Evolutionary conservation across 2,888 invertebrate genomes (phyloP).

Genomic region (Monopis laevigella): DNA sequence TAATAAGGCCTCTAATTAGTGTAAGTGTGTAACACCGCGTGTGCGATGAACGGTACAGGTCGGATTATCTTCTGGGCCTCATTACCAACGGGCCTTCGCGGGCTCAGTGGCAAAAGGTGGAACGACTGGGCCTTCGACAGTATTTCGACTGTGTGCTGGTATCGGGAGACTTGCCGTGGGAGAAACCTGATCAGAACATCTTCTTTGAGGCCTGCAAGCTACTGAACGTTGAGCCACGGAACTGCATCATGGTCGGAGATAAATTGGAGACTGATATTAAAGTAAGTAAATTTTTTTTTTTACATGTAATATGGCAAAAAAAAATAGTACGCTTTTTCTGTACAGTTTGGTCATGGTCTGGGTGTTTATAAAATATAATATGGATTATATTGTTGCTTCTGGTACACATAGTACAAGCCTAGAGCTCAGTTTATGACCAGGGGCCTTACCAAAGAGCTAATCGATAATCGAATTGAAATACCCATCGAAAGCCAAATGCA

Average conservation of each 20-base stretch:
- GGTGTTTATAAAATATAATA: too few relatives aligned
- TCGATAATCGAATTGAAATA: too few relatives aligned
- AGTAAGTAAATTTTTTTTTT: too few relatives aligned
- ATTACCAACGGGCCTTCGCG: constrained; percentile 89
- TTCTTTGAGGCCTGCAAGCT: constrained; percentile 83
- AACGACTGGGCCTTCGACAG: constrained; percentile 72
- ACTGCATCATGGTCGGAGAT: constrained; percentile 89
- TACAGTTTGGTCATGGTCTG: too few relatives aligned
- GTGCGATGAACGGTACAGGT: constrained; percentile 64
- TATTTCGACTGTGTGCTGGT: constrained; percentile 84
- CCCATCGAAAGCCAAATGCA: too few relatives aligned
- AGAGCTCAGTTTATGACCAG: too few relatives aligned
- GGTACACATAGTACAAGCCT: too few relatives aligned
- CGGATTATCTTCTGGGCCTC: constrained; percentile 79
- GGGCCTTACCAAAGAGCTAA: too few relatives aligned
- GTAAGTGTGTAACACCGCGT: constrained; percentile 44
- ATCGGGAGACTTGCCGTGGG: constrained; percentile 86
- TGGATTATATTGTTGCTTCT: too few relatives aligned
- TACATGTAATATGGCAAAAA: too few relatives aligned
- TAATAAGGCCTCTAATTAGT: too few relatives aligned
- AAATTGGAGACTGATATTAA: constrained; percentile 88
- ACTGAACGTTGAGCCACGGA: constrained; percentile 76
- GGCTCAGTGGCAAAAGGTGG: constrained; percentile 90
- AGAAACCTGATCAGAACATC: constrained; percentile 85
- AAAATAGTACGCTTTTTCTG: too few relatives aligned